A percentile compares a stretch with the other conserved stretches of the same genome.
Evolutionary conservation across 2,797 vertebrate genomes (phyloP).

Genomic region (Clarias platycephalus): DNA sequence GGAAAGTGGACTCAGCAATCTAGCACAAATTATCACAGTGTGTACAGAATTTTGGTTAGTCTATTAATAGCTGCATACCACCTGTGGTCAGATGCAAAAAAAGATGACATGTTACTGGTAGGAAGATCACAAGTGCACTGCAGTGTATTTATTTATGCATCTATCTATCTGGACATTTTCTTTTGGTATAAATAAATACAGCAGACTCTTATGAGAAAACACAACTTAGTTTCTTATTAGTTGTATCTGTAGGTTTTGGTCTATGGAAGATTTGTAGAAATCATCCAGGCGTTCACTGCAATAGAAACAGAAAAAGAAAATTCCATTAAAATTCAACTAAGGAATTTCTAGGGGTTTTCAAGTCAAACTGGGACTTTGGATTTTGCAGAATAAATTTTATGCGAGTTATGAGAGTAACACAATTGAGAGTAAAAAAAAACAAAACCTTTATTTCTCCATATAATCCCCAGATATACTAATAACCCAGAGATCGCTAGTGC

Average conservation of each 20-base stretch:
- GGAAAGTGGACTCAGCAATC: slow-evolving; percentile 40
- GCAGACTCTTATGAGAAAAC: neutral
- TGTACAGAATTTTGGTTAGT: slow-evolving; percentile 20
- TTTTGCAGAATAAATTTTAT: too few species aligned
- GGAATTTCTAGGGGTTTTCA: too few species aligned
- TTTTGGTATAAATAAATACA: neutral
- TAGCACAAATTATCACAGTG: slow-evolving; percentile 20
- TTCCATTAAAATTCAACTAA: too few species aligned
- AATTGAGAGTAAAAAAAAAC: too few species aligned
- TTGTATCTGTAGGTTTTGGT: neutral
- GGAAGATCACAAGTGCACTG: slow-evolving; percentile 33
- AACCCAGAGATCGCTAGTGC: too few species aligned
- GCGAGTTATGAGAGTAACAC: too few species aligned
- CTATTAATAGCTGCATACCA: slow-evolving; percentile 54
- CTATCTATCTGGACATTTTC: neutral
- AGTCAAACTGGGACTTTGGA: too few species aligned
- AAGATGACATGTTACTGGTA: neutral
- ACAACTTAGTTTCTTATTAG: neutral
- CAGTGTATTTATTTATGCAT: neutral
- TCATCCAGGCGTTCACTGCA: neutral
- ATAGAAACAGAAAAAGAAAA: too few species aligned
- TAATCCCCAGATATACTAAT: too few species aligned
- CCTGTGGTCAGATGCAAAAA: slow-evolving; percentile 37
- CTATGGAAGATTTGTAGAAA: neutral
- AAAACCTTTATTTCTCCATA: too few species aligned